Evolutionary conservation across 2,113 vertebrate genomes (phyloP), one percentile per base, ranked within the genome.

Genomic region (Orientallactaga bullata): DNA sequence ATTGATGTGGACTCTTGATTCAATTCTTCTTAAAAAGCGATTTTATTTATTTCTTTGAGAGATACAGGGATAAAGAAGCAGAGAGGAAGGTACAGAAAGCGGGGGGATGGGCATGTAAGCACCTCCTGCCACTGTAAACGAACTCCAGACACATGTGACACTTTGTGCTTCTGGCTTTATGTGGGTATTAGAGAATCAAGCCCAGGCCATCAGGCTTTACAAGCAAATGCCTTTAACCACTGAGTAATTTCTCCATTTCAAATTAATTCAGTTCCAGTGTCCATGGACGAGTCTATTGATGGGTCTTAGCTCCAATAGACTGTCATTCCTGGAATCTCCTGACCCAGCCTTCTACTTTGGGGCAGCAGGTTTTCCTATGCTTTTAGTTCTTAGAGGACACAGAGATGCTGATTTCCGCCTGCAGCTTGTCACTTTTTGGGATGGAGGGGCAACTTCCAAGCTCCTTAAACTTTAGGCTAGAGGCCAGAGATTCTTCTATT

Each of bases 251-350:
- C 8, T 47, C 42, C 42, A 47, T 21, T 26, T 51, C 78, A 76
- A 84, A 74, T 72, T 82, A 89, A 73, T 20, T 73, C 20, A 55
- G 42, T 42, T 58, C 21, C 55, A 11, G 15, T 88, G 93, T 69
- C 74, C 77, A 79, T 2, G 20, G 71, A 88, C 9, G 10, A 77
- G 77, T 80, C 42, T 58, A 17, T 5, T 76, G 28, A 8, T 80
- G n/a, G 3, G 26, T 85, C 93, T 95, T 77, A 78, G 17, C n/a
- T 94, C 47, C 42, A 61, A 5, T 83, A 78, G 85, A 86, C 7
- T 37, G 28, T 93, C 30, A 60, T 69, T 83, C 24, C 93, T 69
- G 83, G 3, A 32, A 84, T 42, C 30, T 12, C 74, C 30, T 17
- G 47, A 1, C n/a, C 39, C 63, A 8, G 61, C 20, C 77, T 3